Evolutionary conservation across 2,113 vertebrate genomes (phyloP).

Genomic region (Pseudorhombus dupliciocellatus): DNA sequence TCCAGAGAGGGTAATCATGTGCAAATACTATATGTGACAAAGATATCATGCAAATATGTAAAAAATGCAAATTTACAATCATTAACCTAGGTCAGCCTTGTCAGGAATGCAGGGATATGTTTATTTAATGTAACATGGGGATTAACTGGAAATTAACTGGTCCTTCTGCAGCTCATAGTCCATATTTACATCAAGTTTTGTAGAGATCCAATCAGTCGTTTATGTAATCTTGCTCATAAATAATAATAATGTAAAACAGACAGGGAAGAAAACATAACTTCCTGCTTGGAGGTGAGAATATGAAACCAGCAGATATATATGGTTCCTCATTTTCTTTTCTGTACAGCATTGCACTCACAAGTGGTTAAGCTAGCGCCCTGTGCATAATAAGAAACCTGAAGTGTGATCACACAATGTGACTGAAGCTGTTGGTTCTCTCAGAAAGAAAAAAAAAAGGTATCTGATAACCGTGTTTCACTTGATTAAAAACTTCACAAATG

Average conservation of each 20-base stretch:
- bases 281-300: background rate
- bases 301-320: background rate
- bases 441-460: background rate
- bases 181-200: too few species aligned
- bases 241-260: background rate
- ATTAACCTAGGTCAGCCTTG: background rate
- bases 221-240: too few species aligned
- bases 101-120: background rate
- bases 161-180: too few species aligned
- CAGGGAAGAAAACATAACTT: background rate
- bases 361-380: background rate
- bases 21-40: background rate
- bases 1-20: background rate
- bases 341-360: background rate
- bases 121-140: background rate
- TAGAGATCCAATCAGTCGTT: too few species aligned
- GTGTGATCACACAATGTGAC: slow-evolving; percentile 32
- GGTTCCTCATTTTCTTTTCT: background rate
- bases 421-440: background rate
- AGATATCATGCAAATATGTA: background rate
- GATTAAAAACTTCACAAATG: slow-evolving; percentile 36
- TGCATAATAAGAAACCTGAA: slow-evolving; percentile 7
- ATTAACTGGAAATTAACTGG: background rate
- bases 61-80: background rate
- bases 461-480: background rate